Evolutionary conservation across 1,140 invertebrate species (phyloP).

Genomic region (Pseudoatta argentina): DNA sequence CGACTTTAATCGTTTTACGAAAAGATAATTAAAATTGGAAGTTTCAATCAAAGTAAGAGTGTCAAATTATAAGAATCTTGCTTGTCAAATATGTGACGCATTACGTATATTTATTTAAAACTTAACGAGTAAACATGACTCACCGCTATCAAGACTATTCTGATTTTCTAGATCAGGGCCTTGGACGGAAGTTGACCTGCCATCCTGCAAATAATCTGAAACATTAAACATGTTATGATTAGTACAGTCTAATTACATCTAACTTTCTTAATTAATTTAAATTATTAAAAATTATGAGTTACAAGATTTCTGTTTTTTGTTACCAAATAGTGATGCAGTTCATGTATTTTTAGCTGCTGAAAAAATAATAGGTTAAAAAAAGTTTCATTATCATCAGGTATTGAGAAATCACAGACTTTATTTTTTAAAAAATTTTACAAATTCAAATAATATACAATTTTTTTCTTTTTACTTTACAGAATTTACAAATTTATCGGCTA

Average conservation of each 20-base stretch:
- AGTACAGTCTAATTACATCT: not conserved
- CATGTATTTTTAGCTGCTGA: too few species aligned
- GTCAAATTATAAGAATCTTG: not conserved
- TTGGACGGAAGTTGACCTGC: slow-evolving; percentile 71
- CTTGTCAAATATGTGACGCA: too few species aligned
- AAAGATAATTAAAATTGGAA: slow-evolving; percentile 26
- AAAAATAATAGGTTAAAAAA: too few species aligned
- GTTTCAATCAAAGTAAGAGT: not conserved
- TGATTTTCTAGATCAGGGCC: slow-evolving; percentile 81
- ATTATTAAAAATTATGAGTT: not conserved
- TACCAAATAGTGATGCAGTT: too few species aligned
- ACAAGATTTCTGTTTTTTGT: too few species aligned
- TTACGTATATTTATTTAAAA: not conserved
- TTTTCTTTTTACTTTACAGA: too few species aligned
- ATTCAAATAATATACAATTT: too few species aligned
- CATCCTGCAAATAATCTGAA: slow-evolving; percentile 79
- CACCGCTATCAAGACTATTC: slow-evolving; percentile 82
- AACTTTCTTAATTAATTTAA: not conserved
- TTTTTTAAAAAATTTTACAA: too few species aligned
- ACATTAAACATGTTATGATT: slow-evolving; percentile 41
- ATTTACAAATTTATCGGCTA: too few species aligned
- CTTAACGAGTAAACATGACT: slow-evolving; percentile 63
- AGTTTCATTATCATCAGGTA: too few species aligned
- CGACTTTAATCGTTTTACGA: slow-evolving; percentile 10
- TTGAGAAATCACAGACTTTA: too few species aligned